phyloP scores from a whole-genome alignment of 1,140 invertebrate genomes.

The Paraescarpia echinospica region DNA sequence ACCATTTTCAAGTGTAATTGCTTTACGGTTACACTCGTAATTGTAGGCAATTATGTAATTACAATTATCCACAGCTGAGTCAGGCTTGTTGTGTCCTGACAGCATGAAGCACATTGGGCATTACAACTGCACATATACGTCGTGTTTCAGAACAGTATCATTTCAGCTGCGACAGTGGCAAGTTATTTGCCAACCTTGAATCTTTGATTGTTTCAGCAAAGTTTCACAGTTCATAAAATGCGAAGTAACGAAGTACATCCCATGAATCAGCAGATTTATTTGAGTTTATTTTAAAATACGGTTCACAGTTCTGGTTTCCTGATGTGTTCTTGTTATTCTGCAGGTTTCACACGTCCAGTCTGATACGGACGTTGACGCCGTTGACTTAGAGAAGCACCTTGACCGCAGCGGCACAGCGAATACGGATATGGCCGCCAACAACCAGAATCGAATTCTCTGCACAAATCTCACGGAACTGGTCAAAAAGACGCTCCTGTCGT shows the following conservation, averaged over 20 bases:
- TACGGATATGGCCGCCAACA: neutral
- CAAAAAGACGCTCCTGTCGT: conserved; percentile 27
- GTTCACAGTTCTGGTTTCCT: neutral
- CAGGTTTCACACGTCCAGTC: neutral
- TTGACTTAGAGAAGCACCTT: neutral
- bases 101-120: neutral
- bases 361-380: neutral
- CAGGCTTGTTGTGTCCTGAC: neutral
- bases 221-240: neutral
- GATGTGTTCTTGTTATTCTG: neutral
- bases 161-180: neutral
- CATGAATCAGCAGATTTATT: neutral
- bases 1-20: neutral
- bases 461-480: conserved; percentile 25
- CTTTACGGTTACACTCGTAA: neutral
- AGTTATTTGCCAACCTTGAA: neutral
- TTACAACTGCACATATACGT: neutral
- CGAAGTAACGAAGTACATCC: neutral
- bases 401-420: no score
- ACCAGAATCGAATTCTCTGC: neutral
- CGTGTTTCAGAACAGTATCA: neutral
- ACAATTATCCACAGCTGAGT: neutral
- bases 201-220: neutral
- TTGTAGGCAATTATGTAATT: neutral
- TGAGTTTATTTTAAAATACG: neutral